Evolutionary conservation across 2,797 vertebrate genomes (phyloP).

Genomic region (Pristis pectinata): DNA sequence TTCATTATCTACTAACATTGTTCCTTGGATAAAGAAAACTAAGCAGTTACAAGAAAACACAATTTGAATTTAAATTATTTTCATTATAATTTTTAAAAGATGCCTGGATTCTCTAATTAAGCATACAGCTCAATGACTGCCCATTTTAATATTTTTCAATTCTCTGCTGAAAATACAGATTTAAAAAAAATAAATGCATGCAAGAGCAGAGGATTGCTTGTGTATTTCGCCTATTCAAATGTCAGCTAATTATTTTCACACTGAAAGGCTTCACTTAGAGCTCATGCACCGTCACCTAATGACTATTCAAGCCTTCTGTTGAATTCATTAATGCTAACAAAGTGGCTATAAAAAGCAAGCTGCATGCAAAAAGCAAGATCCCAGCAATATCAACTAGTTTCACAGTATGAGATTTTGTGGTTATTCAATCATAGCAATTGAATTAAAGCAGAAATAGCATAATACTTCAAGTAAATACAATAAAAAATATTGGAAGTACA

Average conservation of each 20-base stretch:
- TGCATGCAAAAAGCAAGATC: neutral
- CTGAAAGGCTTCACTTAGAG: neutral
- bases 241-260: neutral
- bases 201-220: neutral
- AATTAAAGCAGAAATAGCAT: neutral
- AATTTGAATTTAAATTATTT: slow-evolving; percentile 16
- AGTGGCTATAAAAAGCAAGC: neutral
- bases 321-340: neutral
- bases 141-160: slow-evolving; percentile 1
- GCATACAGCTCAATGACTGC: neutral
- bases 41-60: neutral
- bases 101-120: neutral
- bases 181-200: neutral
- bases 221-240: neutral
- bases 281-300: neutral
- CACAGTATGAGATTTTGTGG: neutral
- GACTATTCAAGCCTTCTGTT: neutral
- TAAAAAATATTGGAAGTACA: too few relatives aligned
- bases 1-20: neutral
- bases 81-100: neutral
- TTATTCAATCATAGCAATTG: neutral
- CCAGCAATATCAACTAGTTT: neutral
- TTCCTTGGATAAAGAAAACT: neutral
- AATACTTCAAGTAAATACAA: neutral
- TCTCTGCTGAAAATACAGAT: neutral